These are phyloP conservation scores for Lacerta viridis DNA, from an alignment of 2,797 vertebrate species.

Conservation along the genomic window DNA sequence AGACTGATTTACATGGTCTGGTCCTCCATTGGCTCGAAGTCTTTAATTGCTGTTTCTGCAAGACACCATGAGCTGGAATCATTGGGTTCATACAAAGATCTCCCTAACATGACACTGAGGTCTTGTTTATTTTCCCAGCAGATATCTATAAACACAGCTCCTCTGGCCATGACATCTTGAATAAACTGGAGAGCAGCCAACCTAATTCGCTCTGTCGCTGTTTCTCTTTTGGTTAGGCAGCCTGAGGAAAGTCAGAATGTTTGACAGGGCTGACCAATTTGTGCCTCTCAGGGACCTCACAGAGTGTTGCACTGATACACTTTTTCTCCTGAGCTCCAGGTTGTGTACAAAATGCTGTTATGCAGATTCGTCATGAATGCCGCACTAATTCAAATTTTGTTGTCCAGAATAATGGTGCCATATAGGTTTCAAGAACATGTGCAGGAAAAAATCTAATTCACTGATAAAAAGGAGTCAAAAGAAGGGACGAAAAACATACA, in stretches of 20 bases:
- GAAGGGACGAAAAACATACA: background rate
- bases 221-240: background rate
- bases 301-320: background rate
- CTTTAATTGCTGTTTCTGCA: background rate
- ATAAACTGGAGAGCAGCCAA: constrained; percentile 16
- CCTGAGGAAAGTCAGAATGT: background rate
- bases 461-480: background rate
- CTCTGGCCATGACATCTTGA: constrained; percentile 19
- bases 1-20: background rate
- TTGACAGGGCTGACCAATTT: constrained; percentile 11
- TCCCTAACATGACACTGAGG: background rate
- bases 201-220: background rate
- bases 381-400: background rate
- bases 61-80: background rate
- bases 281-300: background rate
- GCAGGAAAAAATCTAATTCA: background rate
- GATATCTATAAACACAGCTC: constrained; percentile 22
- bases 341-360: background rate
- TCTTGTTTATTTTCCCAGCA: constrained; percentile 13
- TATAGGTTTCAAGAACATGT: background rate
- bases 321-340: constrained; percentile 9
- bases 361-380: background rate
- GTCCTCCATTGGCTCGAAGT: background rate
- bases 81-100: constrained; percentile 1
- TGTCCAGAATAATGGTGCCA: background rate